Base-by-base conservation (phyloP, 2,888 invertebrate genomes). In the Thecocarcelia acutangulata region DNA sequence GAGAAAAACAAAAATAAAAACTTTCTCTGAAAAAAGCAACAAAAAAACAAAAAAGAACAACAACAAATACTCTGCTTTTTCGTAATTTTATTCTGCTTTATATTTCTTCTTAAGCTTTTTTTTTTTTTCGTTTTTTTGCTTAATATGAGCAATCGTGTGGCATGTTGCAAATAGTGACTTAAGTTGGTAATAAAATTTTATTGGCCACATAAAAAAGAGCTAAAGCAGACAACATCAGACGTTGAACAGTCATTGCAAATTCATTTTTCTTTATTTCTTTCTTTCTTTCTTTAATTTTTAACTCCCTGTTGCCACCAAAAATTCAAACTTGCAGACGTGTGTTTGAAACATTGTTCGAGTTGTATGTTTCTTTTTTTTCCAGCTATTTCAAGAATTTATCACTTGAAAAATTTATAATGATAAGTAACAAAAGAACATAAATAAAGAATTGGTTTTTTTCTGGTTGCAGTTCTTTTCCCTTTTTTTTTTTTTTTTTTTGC, bases 111-210 rank as follows among this genome's bases (percentile, higher is more conserved):
- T 8, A 33, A 6, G 21, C 24, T 59, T 61, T 74, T 52, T 40
- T 24, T 59, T 69, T 75, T 64, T 42, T 24, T 5, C 33, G 24
- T 24, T 5, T 24, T 24, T 5, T 13, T 56, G 17, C 78, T 81
- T 79, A 80, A 80, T 83, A 80, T 83, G 83, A 84, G 81, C 83
- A 82, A 82, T 84, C 77, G 74, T 83, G 80, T 79, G 76, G 84
- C 74, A 70, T 70, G 59, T 66, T 70, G 78, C 82, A 75, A 82
- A 74, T 82, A 75, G 70, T 82, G 82, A 78, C 74, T 82, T 84
- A 85, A 83, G 81, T 79, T 83, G 84, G 72, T 78, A 84, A 87
- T 87, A 86, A 86, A 85, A 84, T 85, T 87, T 87, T 87, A 87
- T 86, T 85, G 84, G 83, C 73, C 82, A 84, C 84, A 87, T 87